Conservation (phyloP, 53 echinoderm and acorn worm species). For the Mesocentrotus franciscanus region DNA sequence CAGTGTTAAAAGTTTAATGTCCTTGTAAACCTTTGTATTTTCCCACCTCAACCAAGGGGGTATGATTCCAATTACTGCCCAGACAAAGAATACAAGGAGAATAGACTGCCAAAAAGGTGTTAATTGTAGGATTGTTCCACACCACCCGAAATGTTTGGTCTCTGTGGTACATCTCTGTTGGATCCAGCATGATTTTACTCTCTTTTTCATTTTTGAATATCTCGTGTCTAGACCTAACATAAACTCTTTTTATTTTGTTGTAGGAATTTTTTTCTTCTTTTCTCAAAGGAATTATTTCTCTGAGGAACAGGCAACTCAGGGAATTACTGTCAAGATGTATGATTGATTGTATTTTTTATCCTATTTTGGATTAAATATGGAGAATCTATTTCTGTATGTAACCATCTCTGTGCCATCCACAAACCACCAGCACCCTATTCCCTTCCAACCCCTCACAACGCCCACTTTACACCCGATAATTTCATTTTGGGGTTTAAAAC, state of each 20-base stretch:
- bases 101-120: slow-evolving; percentile 40
- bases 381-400: too few species aligned
- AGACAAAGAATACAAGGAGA: slow-evolving; percentile 15
- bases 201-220: background rate
- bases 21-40: background rate
- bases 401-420: too few species aligned
- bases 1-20: background rate
- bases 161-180: background rate
- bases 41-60: background rate
- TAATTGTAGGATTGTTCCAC: background rate
- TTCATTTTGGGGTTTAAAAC: too few species aligned
- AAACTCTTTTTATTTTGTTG: background rate
- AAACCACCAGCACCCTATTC: too few species aligned
- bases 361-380: too few species aligned
- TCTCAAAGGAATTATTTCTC: background rate
- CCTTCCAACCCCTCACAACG: too few species aligned
- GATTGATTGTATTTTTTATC: background rate
- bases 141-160: background rate
- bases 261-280: background rate
- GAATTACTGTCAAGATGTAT: background rate
- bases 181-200: background rate
- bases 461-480: too few species aligned
- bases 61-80: slow-evolving; percentile 24
- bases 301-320: background rate
- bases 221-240: background rate